Percentiles rank a stretch among this genome's conserved stretches.
These are phyloP conservation scores for Nycteola revayana DNA, from an alignment of 2,888 invertebrate genomes.

Conservation along the genomic window DNA sequence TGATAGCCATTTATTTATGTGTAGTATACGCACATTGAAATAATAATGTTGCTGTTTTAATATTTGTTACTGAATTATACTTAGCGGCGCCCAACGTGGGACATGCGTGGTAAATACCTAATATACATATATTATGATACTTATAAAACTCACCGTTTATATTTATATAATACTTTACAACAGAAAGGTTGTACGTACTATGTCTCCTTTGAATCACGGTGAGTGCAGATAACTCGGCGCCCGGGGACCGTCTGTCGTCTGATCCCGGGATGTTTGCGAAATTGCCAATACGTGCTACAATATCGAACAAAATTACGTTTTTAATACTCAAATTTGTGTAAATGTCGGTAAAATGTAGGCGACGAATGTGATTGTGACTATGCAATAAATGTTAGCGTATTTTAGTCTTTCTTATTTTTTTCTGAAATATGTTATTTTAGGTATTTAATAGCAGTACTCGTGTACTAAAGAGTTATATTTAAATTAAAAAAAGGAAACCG, in stretches of 20 bases:
- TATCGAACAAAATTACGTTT: constrained; percentile 40
- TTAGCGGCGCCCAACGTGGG: no score
- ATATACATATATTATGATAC: no score
- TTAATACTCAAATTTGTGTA: constrained; percentile 33
- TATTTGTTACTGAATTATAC: no score
- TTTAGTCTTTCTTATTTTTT: no score
- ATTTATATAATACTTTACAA: constrained; percentile 8
- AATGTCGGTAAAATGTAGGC: neutral
- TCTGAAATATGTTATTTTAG: no score
- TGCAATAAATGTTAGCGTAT: no score
- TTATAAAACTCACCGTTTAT: no score
- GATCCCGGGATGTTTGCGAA: constrained; percentile 49
- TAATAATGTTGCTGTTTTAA: no score
- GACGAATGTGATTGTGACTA: neutral
- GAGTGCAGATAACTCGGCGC: constrained; percentile 39
- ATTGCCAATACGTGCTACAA: constrained; percentile 52
- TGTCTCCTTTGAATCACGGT: constrained; percentile 33
- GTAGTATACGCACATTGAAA: no score
- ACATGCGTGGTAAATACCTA: no score
- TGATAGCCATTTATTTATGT: no score
- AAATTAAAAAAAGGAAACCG: neutral
- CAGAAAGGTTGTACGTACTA: constrained; percentile 34
- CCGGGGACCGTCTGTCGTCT: constrained; percentile 37
- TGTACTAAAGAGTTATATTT: neutral
- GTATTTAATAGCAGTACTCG: no score